phyloP scores from a whole-genome alignment of 2,888 invertebrate species.

The Stomorhina lunata region DNA sequence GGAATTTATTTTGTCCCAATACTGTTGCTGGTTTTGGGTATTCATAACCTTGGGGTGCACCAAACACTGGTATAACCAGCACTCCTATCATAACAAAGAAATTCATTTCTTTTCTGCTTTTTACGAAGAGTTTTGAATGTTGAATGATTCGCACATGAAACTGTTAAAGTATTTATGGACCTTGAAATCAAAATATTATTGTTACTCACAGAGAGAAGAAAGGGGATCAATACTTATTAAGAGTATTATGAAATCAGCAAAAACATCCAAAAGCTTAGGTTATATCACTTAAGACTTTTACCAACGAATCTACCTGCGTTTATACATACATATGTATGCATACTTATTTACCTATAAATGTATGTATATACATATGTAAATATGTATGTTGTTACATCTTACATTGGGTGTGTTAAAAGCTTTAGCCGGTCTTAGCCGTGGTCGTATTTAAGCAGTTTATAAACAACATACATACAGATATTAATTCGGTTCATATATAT shows the following conservation, averaged over 20 bases:
- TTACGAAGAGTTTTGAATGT: constrained; percentile 63
- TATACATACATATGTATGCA: too few relatives aligned
- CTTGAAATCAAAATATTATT: too few relatives aligned
- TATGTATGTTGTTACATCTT: not conserved
- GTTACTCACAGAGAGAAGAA: not conserved
- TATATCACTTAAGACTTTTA: too few relatives aligned
- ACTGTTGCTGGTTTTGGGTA: constrained; percentile 57
- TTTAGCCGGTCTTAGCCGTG: not conserved
- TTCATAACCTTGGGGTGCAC: constrained; percentile 67
- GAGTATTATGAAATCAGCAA: not conserved
- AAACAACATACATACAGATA: not conserved
- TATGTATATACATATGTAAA: too few relatives aligned
- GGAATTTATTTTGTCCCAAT: constrained; percentile 41
- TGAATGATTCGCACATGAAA: constrained; percentile 68
- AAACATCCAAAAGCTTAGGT: not conserved
- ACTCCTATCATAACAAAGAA: constrained; percentile 60
- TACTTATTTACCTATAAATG: too few relatives aligned
- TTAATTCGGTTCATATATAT: too few relatives aligned
- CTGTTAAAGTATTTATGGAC: constrained; percentile 69
- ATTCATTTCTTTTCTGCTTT: constrained; percentile 60
- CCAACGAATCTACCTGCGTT: too few relatives aligned
- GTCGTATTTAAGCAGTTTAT: not conserved
- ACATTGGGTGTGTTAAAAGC: not conserved
- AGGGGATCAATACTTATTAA: not conserved
- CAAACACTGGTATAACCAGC: constrained; percentile 48